Percentiles rank a stretch among this genome's conserved stretches.
These are phyloP conservation scores for Aldabrachelys gigantea DNA, from an alignment of 2,113 vertebrate genomes.

Conservation along the genomic window DNA sequence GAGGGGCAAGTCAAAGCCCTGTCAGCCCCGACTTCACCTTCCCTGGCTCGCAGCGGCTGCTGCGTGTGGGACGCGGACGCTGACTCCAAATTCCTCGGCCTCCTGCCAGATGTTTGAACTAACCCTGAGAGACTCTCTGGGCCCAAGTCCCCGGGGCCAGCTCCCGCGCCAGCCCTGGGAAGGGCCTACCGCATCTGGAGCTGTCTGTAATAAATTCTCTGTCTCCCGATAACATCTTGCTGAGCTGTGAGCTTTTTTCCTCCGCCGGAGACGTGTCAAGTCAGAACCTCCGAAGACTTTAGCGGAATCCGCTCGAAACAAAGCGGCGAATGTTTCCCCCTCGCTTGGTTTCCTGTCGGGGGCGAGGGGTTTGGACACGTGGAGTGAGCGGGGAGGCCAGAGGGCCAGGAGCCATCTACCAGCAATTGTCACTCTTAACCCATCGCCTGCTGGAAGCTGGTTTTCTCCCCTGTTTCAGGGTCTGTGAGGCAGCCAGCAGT, in stretches of 20 bases:
- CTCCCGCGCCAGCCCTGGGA: neutral
- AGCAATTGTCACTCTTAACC: neutral
- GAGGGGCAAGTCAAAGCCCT: accelerated
- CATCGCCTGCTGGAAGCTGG: neutral
- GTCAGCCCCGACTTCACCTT: neutral
- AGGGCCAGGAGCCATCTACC: neutral
- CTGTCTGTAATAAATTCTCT: neutral
- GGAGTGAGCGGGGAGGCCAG: neutral
- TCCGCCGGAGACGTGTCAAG: neutral
- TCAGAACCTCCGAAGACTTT: neutral
- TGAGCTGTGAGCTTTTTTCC: slow-evolving; percentile 32
- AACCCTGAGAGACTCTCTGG: neutral
- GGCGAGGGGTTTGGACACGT: slow-evolving; percentile 5
- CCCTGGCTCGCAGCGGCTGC: accelerated
- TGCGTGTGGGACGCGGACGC: neutral
- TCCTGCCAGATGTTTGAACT: slow-evolving; percentile 20
- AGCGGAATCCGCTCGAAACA: neutral
- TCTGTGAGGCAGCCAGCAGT: accelerated
- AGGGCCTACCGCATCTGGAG: neutral
- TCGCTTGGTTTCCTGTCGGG: accelerated
- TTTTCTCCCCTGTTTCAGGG: accelerated
- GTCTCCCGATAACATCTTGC: slow-evolving; percentile 56
- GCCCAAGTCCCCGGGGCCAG: neutral
- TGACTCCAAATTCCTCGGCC: neutral
- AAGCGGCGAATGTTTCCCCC: slow-evolving; percentile 14